Percentiles rank a stretch among this genome's conserved stretches.
Conservation (phyloP, 1,140 invertebrate genomes). For the Meloidogyne exigua region DNA sequence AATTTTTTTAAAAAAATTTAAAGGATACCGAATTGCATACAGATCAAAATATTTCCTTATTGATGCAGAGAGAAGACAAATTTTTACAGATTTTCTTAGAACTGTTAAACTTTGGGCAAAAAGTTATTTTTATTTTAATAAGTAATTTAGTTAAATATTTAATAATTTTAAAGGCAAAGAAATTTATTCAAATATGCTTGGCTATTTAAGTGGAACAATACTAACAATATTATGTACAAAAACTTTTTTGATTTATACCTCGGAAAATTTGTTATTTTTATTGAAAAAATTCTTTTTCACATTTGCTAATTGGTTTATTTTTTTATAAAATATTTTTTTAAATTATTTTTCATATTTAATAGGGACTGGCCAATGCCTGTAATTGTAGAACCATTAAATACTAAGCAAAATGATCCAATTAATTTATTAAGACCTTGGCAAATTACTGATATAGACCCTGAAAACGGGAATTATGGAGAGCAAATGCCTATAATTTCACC, state of each 20-base stretch:
- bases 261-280: constrained; percentile 4
- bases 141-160: too few species aligned
- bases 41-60: neutral
- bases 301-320: constrained; percentile 1
- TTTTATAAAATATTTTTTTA: neutral
- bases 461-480: neutral
- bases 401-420: neutral
- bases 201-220: constrained; percentile 70
- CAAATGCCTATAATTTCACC: constrained; percentile 16
- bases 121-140: constrained; percentile 17
- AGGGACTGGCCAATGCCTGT: neutral
- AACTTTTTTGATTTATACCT: constrained; percentile 5
- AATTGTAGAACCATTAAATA: neutral
- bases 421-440: neutral
- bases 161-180: constrained; percentile 68
- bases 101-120: constrained; percentile 15
- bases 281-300: constrained; percentile 67
- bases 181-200: constrained; percentile 75
- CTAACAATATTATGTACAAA: constrained; percentile 10
- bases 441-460: neutral
- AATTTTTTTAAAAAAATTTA: too few species aligned
- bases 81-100: constrained; percentile 6
- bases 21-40: neutral
- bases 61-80: neutral
- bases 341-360: too few species aligned